Evolutionary conservation across 1,140 invertebrate genomes (phyloP).

Genomic region (Panulirus ornatus): DNA sequence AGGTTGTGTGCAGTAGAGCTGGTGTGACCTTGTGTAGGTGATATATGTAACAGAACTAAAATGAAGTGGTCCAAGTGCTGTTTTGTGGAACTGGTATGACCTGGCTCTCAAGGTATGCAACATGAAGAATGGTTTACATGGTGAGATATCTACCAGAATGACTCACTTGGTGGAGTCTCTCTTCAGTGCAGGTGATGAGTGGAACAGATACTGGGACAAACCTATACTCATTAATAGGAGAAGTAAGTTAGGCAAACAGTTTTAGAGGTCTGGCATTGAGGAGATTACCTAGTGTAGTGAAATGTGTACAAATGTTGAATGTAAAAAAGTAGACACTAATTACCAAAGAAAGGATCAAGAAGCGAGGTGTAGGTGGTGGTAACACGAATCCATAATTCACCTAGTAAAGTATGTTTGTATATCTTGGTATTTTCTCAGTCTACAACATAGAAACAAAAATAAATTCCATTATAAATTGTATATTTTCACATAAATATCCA

Average conservation of each 20-base stretch:
- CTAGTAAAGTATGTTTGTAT: constrained; percentile 38
- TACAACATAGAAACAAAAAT: constrained; percentile 39
- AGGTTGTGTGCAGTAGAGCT: background rate
- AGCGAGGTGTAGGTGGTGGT: background rate
- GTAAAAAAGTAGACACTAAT: constrained; percentile 28
- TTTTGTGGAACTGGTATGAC: background rate
- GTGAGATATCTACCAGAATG: background rate
- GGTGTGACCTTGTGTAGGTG: too few species aligned
- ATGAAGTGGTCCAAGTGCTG: background rate
- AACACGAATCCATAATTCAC: background rate
- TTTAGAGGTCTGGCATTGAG: background rate
- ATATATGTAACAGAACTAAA: background rate
- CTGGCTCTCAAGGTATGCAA: background rate
- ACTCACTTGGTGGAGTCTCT: background rate
- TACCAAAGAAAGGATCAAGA: constrained; percentile 60
- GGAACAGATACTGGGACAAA: background rate
- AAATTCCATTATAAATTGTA: constrained; percentile 52
- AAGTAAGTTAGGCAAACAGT: background rate
- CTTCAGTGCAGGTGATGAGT: background rate
- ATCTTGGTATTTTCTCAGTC: constrained; percentile 51
- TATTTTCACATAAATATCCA: constrained; percentile 51
- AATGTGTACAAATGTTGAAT: constrained; percentile 61
- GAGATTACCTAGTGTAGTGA: constrained; percentile 47
- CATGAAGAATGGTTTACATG: background rate
- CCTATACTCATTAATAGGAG: background rate